Conservation (phyloP, 2,888 invertebrate genomes). For the Hartigia nigra region DNA sequence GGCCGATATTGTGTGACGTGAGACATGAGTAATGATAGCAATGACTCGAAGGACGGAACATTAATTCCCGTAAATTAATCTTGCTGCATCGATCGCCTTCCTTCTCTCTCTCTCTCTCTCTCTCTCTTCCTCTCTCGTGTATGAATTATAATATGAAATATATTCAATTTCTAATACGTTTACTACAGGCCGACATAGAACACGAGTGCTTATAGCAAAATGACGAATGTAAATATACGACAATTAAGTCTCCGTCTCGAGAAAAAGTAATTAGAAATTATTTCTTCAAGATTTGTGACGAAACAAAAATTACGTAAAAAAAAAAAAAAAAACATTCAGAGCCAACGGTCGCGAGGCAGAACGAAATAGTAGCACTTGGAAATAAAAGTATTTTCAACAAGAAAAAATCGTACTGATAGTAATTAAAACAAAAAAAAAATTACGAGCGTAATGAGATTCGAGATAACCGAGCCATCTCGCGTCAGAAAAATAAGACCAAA, state of each 20-base stretch:
- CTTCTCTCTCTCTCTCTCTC: too few relatives aligned
- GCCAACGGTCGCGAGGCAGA: too few relatives aligned
- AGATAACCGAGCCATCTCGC: neutral
- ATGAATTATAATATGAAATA: too few relatives aligned
- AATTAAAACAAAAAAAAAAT: neutral
- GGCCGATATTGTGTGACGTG: neutral
- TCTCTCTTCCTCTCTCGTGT: too few relatives aligned
- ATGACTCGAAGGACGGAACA: neutral
- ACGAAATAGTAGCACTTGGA: neutral
- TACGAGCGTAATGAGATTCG: neutral
- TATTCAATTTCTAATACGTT: neutral
- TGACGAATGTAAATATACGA: neutral
- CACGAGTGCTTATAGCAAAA: neutral
- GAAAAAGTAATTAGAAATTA: neutral
- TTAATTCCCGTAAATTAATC: neutral
- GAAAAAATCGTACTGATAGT: too few relatives aligned
- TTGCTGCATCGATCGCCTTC: neutral
- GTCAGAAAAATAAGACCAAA: neutral
- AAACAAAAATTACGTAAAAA: too few relatives aligned
- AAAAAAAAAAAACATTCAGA: too few relatives aligned
- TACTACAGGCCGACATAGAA: neutral
- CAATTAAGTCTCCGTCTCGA: neutral
- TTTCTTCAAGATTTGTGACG: neutral
- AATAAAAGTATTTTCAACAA: too few relatives aligned
- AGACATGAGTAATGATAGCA: neutral